Conservation (phyloP, 2,888 invertebrate species). For the Acanthacorydalis orientalis region DNA sequence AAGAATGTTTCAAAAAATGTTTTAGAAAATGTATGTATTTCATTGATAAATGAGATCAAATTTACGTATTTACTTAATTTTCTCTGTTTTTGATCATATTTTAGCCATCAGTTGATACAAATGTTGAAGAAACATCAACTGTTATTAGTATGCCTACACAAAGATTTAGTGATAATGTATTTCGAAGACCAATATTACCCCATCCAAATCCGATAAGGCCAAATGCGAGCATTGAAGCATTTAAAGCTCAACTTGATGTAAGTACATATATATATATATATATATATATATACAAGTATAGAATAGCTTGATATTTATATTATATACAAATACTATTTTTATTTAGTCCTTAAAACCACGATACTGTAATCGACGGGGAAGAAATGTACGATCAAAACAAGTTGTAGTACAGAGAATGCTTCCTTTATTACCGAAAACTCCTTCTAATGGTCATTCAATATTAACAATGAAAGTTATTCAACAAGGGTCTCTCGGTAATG, state of each 20-base stretch:
- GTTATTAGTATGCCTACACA: neutral
- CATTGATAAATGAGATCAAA: too few species aligned
- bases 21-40: neutral
- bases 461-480: conserved; percentile 27
- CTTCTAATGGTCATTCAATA: conserved; percentile 29
- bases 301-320: neutral
- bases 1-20: conserved; percentile 6
- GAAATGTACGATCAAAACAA: conserved; percentile 31
- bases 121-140: neutral
- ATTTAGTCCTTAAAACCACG: conserved; percentile 21
- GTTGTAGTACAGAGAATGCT: conserved; percentile 62
- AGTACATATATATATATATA: conserved; percentile 12
- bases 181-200: conserved; percentile 1
- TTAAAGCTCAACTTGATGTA: conserved; percentile 31
- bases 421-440: conserved; percentile 42
- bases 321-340: neutral
- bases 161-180: conserved; percentile 1
- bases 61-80: neutral
- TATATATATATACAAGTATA: neutral
- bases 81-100: neutral
- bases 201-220: conserved; percentile 8
- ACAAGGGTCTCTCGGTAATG: conserved; percentile 12
- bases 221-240: conserved; percentile 17
- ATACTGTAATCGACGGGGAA: conserved; percentile 26
- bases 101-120: neutral